Conservation (phyloP, 2,113 vertebrate species). For the Tetrax tetrax region DNA sequence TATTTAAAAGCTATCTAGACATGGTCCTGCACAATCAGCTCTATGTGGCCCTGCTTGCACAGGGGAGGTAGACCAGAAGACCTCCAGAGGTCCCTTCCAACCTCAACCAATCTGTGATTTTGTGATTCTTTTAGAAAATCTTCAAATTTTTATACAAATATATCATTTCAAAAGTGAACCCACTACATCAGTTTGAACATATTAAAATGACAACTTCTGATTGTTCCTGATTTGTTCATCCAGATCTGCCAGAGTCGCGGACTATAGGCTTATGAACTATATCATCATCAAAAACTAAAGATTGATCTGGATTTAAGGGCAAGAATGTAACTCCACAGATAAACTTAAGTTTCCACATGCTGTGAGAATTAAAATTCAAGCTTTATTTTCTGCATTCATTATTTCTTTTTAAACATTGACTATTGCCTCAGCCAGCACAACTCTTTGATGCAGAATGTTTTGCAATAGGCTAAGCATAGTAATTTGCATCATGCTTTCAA, state of each 20-base stretch:
- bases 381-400: slow-evolving; percentile 22
- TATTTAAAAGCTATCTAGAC: not conserved
- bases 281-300: not conserved
- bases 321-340: not conserved
- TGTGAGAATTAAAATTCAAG: not conserved
- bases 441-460: slow-evolving; percentile 59
- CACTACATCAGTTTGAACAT: not conserved
- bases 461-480: slow-evolving; percentile 59
- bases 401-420: slow-evolving; percentile 44
- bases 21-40: accelerated
- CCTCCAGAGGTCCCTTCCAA: not conserved
- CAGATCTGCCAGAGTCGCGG: not conserved
- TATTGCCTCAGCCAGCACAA: not conserved
- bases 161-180: not conserved
- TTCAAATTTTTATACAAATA: not conserved
- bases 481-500: slow-evolving; percentile 57
- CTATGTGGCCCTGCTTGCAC: not conserved
- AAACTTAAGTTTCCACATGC: not conserved
- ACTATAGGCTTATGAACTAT: not conserved
- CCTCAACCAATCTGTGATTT: not conserved
- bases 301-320: not conserved
- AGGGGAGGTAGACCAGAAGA: not conserved
- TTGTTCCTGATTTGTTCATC: not conserved
- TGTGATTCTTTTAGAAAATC: not conserved
- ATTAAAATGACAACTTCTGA: not conserved